These are phyloP conservation scores for Urosaurus nigricauda DNA, from an alignment of 2,797 vertebrate species.

Conservation along the genomic window DNA sequence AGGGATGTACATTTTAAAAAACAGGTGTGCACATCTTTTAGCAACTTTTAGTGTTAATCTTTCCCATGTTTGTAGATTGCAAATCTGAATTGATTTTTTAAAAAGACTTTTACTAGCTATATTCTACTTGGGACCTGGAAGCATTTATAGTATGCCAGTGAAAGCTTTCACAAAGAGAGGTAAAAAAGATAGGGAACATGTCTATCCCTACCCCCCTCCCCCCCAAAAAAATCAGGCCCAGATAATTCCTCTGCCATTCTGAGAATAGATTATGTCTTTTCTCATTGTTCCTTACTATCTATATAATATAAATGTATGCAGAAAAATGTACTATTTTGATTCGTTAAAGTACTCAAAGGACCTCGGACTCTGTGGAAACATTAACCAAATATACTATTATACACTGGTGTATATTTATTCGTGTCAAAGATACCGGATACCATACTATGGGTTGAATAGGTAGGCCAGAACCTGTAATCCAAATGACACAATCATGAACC, in stretches of 20 bases:
- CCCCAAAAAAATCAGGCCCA: neutral
- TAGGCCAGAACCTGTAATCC: no score
- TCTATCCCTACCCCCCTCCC: neutral
- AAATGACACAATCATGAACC: no score
- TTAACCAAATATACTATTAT: neutral
- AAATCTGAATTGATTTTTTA: neutral
- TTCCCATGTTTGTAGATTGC: neutral
- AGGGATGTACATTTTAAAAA: fast-evolving
- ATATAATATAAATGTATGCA: neutral
- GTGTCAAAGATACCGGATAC: no score
- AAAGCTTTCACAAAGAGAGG: neutral
- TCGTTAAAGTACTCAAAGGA: neutral
- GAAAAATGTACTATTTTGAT: neutral
- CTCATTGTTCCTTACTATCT: neutral
- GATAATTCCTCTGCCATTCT: neutral
- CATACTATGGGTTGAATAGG: no score
- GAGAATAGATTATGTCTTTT: neutral
- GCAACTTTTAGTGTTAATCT: neutral
- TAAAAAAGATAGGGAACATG: neutral
- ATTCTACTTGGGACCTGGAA: neutral
- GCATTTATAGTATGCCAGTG: neutral
- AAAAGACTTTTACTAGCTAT: neutral
- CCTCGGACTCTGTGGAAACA: neutral
- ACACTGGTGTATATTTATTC: neutral
- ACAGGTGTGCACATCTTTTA: slow-evolving; percentile 1